phyloP scores from a whole-genome alignment of 2,797 vertebrate genomes.

The Neoniphon sammara region DNA sequence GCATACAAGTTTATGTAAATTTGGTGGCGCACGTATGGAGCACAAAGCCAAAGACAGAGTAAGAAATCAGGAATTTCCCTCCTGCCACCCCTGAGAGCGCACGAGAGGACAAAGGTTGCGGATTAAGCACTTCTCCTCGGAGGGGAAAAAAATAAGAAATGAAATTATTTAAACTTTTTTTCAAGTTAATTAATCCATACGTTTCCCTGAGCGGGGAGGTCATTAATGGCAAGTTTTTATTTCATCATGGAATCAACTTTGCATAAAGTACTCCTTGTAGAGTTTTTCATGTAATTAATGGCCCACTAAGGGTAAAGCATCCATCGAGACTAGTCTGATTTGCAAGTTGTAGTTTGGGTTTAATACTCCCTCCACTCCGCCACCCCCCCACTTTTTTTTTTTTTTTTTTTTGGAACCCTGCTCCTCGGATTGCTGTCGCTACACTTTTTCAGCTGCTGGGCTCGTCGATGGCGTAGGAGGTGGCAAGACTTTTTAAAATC shows the following conservation, averaged over 20 bases:
- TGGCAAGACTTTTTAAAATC: slow-evolving; percentile 7
- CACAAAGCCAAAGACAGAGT: slow-evolving; percentile 83
- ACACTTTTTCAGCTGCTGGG: slow-evolving; percentile 49
- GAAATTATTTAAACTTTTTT: not conserved
- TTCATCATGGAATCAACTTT: slow-evolving; percentile 34
- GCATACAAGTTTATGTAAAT: slow-evolving; percentile 68
- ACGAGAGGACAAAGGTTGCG: slow-evolving; percentile 70
- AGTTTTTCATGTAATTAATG: slow-evolving; percentile 51
- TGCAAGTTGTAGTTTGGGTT: slow-evolving; percentile 53
- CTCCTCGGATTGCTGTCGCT: slow-evolving; percentile 61
- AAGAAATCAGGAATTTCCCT: slow-evolving; percentile 89
- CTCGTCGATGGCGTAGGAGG: slow-evolving; percentile 68
- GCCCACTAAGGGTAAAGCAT: slow-evolving; percentile 20
- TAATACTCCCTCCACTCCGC: slow-evolving; percentile 42
- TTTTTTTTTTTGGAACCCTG: slow-evolving; percentile 24
- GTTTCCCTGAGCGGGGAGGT: slow-evolving; percentile 17
- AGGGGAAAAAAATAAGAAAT: slow-evolving; percentile 31
- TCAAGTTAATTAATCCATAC: not conserved
- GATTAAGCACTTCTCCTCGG: slow-evolving; percentile 54
- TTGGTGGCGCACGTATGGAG: slow-evolving; percentile 76
- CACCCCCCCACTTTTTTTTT: slow-evolving; percentile 29
- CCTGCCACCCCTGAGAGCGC: slow-evolving; percentile 84
- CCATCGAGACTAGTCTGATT: slow-evolving; percentile 24
- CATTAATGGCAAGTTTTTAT: slow-evolving; percentile 17
- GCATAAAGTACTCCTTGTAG: slow-evolving; percentile 19